Base-by-base conservation (phyloP, 1,140 invertebrate genomes). In the Sinella curviseta region DNA sequence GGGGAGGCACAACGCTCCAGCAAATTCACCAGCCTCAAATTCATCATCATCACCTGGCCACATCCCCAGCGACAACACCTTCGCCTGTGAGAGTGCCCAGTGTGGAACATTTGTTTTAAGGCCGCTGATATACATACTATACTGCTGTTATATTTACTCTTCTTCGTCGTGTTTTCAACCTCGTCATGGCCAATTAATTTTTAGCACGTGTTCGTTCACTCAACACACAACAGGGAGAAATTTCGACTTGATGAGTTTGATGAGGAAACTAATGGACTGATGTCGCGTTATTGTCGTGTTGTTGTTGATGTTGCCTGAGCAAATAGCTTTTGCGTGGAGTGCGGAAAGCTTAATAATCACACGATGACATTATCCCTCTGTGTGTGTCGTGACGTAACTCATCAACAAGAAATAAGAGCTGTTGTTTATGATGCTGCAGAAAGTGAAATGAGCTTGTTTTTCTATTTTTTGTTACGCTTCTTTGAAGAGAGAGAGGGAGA, bases 41-140 rank as follows among this genome's bases (percentile, higher is more conserved):
- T 31, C 65, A 70, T 70, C 65, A 70, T 70, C 65, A 70, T 33
- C 65, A 70, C 24, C 65, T 70, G 8, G 65, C 24, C 14, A 4
- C 65, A n/a, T 70, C 65, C 14, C 65, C 65, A 14, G 65, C 65
- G n/a, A 70, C 65, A 8, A 60, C 55, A 24, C 55, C 55, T 30
- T 31, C 65, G 26, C 65, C 65, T 2, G 65, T 70, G 3, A 70
- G 65, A 70, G 65, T 70, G 8, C 65, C 65, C 4, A 70, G 65
- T 70, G 65, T 33, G 8, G 65, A 70, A 33, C 65, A 70, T 33
- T 70, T 70, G n/a, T 70, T 70, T 24, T 70, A 24, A 70, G n/a
- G n/a, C n/a, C n/a, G n/a, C n/a, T n/a, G n/a, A n/a, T n/a, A n/a
- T n/a, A n/a, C n/a, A n/a, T n/a, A n/a, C n/a, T n/a, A n/a, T n/a